phyloP scores from a whole-genome alignment of 2,797 vertebrate species.

The Catamblyrhynchus diadema region DNA sequence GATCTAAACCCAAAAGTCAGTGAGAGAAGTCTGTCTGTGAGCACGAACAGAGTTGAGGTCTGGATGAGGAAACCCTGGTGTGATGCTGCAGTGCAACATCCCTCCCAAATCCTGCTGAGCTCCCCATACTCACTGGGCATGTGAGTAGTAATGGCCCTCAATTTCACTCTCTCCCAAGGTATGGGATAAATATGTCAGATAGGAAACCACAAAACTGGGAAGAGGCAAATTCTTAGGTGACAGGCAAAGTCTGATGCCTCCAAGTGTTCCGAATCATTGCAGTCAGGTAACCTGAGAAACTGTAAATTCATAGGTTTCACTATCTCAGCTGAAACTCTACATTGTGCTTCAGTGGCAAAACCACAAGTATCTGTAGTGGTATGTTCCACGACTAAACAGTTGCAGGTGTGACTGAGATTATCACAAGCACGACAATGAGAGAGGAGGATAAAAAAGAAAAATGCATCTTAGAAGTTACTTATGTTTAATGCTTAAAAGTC shows the following conservation, averaged over 20 bases:
- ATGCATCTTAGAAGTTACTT: constrained; percentile 78
- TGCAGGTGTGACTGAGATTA: neutral
- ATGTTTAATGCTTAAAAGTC: constrained; percentile 87
- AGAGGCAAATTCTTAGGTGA: neutral
- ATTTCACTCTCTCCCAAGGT: neutral
- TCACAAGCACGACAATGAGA: neutral
- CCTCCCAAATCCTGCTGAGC: neutral
- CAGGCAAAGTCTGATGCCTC: neutral
- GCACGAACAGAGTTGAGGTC: accelerated
- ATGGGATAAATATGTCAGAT: neutral
- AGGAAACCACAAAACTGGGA: neutral
- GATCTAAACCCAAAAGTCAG: neutral
- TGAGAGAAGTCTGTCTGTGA: neutral
- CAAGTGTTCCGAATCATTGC: neutral
- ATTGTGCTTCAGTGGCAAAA: neutral
- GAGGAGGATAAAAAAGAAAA: constrained; percentile 8
- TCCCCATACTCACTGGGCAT: neutral
- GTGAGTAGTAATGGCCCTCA: neutral
- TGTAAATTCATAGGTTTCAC: neutral
- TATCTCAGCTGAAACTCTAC: neutral
- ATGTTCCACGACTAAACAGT: accelerated
- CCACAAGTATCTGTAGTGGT: accelerated
- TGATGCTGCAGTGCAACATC: neutral
- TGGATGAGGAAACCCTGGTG: neutral
- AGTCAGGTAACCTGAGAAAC: neutral